Conservation (phyloP, 2,113 vertebrate species). For the Sterrhoptilus dennistouni region DNA sequence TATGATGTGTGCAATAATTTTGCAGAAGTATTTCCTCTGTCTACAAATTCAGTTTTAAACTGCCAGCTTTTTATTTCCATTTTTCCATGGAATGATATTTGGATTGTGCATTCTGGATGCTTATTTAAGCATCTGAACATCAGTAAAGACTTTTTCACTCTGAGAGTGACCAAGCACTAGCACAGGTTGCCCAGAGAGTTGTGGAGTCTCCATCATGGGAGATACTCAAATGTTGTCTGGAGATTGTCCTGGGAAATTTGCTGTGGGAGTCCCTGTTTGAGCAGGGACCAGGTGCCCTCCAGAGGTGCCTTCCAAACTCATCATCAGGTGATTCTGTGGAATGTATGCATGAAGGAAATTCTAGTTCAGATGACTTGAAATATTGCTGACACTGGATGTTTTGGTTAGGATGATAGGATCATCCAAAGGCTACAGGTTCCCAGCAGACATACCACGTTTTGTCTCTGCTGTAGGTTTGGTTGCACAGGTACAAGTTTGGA, state of each 20-base stretch:
- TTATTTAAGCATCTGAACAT: background rate
- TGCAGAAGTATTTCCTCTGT: background rate
- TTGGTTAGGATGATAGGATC: background rate
- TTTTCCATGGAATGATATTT: background rate
- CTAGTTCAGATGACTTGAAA: background rate
- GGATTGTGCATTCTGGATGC: background rate
- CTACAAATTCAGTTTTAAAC: background rate
- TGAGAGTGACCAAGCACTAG: background rate
- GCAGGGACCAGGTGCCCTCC: background rate
- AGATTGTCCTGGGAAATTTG: background rate
- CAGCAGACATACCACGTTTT: background rate
- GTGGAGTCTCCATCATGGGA: background rate
- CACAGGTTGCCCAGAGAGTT: background rate
- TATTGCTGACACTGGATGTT: background rate
- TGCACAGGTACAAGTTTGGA: background rate
- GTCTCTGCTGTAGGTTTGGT: background rate
- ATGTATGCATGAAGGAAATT: background rate
- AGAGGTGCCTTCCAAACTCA: background rate
- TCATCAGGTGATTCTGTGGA: background rate
- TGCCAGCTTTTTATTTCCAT: background rate
- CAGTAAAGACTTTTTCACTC: background rate
- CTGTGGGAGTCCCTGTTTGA: background rate
- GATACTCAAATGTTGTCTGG: background rate
- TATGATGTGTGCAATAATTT: background rate
- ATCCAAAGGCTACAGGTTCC: background rate